Conservation (phyloP, 2,888 invertebrate genomes). For the Hemicrepidius hirtus region DNA sequence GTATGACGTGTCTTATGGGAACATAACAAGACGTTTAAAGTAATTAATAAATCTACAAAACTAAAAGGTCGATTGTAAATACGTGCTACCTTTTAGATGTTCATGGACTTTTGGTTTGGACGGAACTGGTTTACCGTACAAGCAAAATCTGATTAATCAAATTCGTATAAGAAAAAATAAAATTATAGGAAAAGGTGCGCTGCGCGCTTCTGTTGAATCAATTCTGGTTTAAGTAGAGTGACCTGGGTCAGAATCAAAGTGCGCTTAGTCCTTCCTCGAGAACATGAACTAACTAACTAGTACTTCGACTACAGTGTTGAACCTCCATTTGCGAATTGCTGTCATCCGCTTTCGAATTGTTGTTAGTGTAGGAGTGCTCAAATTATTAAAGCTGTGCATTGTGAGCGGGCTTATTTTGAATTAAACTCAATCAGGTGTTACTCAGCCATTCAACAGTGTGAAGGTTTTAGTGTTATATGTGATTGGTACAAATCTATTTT, state of each 20-base stretch:
- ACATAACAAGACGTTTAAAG: too few relatives aligned
- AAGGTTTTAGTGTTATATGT: constrained; percentile 19
- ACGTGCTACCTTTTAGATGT: neutral
- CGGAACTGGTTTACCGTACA: neutral
- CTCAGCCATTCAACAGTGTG: constrained; percentile 16
- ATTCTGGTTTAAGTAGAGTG: constrained; percentile 16
- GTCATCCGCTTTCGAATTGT: constrained; percentile 53
- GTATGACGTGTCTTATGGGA: too few relatives aligned
- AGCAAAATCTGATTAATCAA: neutral
- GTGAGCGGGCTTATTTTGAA: constrained; percentile 43
- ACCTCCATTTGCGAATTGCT: constrained; percentile 50
- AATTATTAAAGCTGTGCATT: constrained; percentile 42
- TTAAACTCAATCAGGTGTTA: constrained; percentile 34
- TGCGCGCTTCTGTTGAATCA: neutral
- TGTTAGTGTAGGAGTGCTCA: constrained; percentile 46
- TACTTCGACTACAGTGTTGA: constrained; percentile 26
- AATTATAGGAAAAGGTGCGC: neutral
- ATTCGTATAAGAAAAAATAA: neutral
- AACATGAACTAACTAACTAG: constrained; percentile 28
- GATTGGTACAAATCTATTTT: neutral
- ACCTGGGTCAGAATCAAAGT: constrained; percentile 25
- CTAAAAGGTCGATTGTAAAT: neutral
- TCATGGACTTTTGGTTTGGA: neutral
- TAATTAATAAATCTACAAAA: neutral
- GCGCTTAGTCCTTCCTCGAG: neutral